Percentiles rank a stretch among this genome's conserved stretches.
Conservation (phyloP, 2,888 invertebrate genomes). For the Lepidochitona cinerea region DNA sequence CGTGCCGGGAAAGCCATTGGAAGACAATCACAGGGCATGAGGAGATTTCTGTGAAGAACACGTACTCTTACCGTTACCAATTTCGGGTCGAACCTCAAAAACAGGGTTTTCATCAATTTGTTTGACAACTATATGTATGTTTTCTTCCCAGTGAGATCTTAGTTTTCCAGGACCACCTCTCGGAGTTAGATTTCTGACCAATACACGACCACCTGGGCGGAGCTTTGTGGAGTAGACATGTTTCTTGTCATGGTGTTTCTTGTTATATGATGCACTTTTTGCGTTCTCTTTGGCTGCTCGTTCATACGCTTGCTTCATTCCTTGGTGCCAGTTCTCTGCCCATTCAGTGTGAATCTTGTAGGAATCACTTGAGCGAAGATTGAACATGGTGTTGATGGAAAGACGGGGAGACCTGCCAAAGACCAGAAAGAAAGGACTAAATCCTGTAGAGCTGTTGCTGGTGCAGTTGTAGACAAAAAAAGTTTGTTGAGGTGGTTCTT, state of each 20-base stretch:
- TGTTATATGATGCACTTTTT: neutral
- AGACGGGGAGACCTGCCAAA: neutral
- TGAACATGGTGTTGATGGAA: neutral
- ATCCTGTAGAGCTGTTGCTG: neutral
- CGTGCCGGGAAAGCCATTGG: neutral
- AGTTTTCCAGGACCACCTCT: constrained; percentile 11
- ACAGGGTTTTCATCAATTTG: constrained; percentile 18
- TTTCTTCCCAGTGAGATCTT: constrained; percentile 12
- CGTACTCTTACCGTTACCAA: constrained; percentile 3
- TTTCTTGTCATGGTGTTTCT: constrained; percentile 10
- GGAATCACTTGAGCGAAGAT: neutral
- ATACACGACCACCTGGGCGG: constrained; percentile 11
- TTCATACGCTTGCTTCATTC: constrained; percentile 5
- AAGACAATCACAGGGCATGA: constrained; percentile 6
- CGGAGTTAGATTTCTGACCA: neutral
- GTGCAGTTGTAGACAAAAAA: neutral
- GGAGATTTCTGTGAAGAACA: constrained; percentile 11
- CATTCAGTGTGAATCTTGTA: neutral
- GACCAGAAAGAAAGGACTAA: neutral
- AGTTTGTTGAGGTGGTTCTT: neutral
- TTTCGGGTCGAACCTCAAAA: constrained; percentile 6
- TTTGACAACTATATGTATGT: constrained; percentile 8
- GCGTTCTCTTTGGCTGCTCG: neutral
- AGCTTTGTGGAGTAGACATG: neutral
- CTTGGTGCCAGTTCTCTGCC: neutral